Evolutionary conservation across 2,888 invertebrate species (phyloP).

Genomic region (Euspilapteryx auroguttella): DNA sequence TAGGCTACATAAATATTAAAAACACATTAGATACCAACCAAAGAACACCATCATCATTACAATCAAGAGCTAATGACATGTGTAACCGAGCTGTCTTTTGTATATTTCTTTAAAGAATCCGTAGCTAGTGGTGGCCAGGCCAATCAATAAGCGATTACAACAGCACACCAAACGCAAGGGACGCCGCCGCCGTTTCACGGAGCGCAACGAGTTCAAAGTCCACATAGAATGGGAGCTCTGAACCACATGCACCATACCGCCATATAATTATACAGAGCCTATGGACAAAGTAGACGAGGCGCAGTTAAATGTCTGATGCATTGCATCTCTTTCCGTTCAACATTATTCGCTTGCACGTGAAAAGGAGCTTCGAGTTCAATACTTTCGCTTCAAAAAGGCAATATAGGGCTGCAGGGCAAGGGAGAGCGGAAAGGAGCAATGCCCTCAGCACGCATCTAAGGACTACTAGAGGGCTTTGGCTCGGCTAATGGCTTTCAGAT

Average conservation of each 20-base stretch:
- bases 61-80: slow-evolving; percentile 3
- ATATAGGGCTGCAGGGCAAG: slow-evolving; percentile 59
- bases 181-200: too few species aligned
- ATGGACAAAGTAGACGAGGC: slow-evolving; percentile 33
- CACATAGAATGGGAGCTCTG: slow-evolving; percentile 16
- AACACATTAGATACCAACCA: not conserved
- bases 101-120: slow-evolving; percentile 4
- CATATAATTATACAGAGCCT: slow-evolving; percentile 28
- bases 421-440: slow-evolving; percentile 54
- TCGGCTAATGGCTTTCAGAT: slow-evolving; percentile 29
- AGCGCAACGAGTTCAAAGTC: slow-evolving; percentile 44
- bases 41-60: not conserved
- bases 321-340: slow-evolving; percentile 48
- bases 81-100: too few species aligned
- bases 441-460: slow-evolving; percentile 46
- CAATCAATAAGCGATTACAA: slow-evolving; percentile 4
- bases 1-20: too few species aligned
- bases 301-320: slow-evolving; percentile 15
- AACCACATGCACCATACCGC: slow-evolving; percentile 20
- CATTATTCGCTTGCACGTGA: slow-evolving; percentile 22
- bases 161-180: slow-evolving; percentile 4
- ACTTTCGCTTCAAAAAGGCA: slow-evolving; percentile 36
- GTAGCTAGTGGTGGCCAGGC: slow-evolving; percentile 4
- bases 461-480: slow-evolving; percentile 47
- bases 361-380: slow-evolving; percentile 30